Evolutionary conservation across 1,140 invertebrate species (phyloP), one percentile per base, ranked within the genome.

Genomic region (Trichonephila inaurata): DNA sequence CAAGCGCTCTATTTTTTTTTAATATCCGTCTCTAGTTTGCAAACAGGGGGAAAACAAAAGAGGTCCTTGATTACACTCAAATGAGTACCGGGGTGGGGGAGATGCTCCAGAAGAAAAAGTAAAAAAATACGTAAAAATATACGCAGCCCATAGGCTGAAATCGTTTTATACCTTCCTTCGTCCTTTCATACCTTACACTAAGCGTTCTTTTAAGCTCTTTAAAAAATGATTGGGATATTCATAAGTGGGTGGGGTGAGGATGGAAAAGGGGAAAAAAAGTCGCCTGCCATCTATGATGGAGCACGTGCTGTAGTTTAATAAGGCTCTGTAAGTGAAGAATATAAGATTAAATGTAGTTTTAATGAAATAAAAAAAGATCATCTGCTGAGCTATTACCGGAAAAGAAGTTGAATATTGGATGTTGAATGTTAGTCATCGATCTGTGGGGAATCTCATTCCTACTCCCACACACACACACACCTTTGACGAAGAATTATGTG

Each of bases 191-290:
- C 28, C 28, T 18, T 18, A 16, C 72, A 6, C 14, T 40, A 77
- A 77, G 72, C 72, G 72, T 33, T 77, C 72, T 77, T 77, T 77
- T 77, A 77, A 77, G 72, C 72, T 77, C 72, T 77, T 77, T 77
- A 77, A 77, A 72, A 77, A 77, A 77, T 77, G 72, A 77, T 77
- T 40, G 72, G 72, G 33, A 77, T 77, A 77, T 77, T 77, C 72
- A 77, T 18, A 77, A 77, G 72, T 18, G 72, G 72, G 72, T 33
- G 72, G 72, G 7, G 72, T n/a, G 28, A 77, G 28, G 28, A 77
- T 7, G 28, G 28, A 5, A 6, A 28, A 21, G 16, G 18, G 28
- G 1, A 28, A 16, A 19, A 19, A 64, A 64, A 18, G 33, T 77
- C 72, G 72, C 19, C 72, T 77, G 72, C 72, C 72, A 77, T 77